These are phyloP conservation scores for Diuraphis noxia DNA, from an alignment of 1,140 invertebrate species.

Conservation along the genomic window DNA sequence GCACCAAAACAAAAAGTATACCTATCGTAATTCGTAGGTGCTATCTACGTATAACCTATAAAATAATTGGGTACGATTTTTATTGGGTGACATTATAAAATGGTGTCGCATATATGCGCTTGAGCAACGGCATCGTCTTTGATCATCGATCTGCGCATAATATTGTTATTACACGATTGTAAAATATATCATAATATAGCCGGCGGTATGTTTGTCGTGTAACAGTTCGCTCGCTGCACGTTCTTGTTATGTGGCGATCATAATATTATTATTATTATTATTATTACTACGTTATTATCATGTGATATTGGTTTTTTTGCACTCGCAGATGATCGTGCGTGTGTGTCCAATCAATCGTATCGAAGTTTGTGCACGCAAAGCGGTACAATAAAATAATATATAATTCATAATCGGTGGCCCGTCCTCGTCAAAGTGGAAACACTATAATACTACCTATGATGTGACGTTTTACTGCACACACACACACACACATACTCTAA, in stretches of 20 bases:
- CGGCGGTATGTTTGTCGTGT: neutral
- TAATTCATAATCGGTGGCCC: neutral
- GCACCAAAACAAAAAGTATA: neutral
- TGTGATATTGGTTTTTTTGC: neutral
- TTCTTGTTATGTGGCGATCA: neutral
- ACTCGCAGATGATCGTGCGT: neutral
- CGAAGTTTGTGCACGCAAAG: neutral
- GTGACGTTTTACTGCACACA: neutral
- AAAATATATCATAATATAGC: neutral
- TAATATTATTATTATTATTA: neutral
- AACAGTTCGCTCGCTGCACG: neutral
- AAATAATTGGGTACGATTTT: neutral
- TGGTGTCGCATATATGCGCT: neutral
- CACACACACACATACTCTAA: neutral
- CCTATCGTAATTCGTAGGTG: neutral
- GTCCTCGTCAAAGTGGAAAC: neutral
- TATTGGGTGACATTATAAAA: neutral
- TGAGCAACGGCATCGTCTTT: neutral
- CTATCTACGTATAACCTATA: neutral
- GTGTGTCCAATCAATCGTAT: slow-evolving; percentile 6
- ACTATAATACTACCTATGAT: neutral
- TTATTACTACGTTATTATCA: no score
- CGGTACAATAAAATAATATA: neutral
- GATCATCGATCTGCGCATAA: neutral
- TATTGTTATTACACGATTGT: neutral